These are phyloP conservation scores for Onychorhynchus coronatus DNA, from an alignment of 2,113 vertebrate species.

Conservation along the genomic window DNA sequence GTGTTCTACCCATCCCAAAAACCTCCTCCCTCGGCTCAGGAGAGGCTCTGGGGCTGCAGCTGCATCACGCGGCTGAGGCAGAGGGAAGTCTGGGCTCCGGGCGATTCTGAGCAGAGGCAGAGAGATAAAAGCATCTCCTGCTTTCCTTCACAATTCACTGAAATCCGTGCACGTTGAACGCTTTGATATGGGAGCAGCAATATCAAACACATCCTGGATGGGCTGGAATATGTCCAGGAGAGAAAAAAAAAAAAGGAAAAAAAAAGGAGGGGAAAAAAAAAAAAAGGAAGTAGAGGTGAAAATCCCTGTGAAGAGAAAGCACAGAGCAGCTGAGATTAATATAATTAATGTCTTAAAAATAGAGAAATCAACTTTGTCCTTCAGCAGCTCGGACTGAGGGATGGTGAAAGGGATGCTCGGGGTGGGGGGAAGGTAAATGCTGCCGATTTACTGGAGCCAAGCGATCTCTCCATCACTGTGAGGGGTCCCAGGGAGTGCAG, in stretches of 20 bases:
- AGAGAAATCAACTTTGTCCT: not conserved
- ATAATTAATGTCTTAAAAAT: not conserved
- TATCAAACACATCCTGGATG: not conserved
- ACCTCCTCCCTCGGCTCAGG: rapidly evolving
- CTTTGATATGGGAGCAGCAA: not conserved
- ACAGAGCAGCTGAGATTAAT: not conserved
- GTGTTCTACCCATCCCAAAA: not conserved
- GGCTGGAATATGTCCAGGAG: not conserved
- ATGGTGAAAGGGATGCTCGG: not conserved
- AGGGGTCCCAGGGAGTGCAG: not conserved
- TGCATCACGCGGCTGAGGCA: rapidly evolving
- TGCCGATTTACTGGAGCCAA: not conserved
- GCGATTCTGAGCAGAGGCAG: not conserved
- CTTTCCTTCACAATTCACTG: slow-evolving; percentile 1
- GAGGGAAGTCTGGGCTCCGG: not conserved
- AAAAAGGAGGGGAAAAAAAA: not conserved
- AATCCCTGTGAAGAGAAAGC: not conserved
- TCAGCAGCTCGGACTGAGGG: not conserved
- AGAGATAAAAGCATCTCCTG: not conserved
- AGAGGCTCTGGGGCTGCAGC: not conserved
- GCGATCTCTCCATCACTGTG: not conserved
- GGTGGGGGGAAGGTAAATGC: not conserved
- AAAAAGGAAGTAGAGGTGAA: not conserved
- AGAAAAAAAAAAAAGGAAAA: rapidly evolving
- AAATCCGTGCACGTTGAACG: not conserved